Base-by-base conservation (phyloP, 2,888 invertebrate genomes). In the Aphrophora alni region DNA sequence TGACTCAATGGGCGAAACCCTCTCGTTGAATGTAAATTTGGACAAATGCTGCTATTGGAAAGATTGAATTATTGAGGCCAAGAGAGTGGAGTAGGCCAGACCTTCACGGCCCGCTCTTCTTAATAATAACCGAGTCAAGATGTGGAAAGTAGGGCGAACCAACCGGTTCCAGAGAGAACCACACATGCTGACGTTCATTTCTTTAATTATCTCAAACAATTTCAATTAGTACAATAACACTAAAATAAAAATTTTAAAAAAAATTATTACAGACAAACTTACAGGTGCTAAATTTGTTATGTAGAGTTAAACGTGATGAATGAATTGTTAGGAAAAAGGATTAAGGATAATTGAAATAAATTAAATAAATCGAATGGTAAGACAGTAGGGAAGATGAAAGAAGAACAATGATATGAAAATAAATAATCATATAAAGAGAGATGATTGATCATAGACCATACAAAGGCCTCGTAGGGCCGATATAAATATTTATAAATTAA, bases 391-490 rank as follows among this genome's bases (percentile, higher is more conserved):
- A 33, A 72, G 77, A 72, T 17, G 33, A 76, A 77, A 33, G 70
- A 74, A 21, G 77, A 77, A 80, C 75, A 78, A 71, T 44, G 72
- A 59, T 59, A 59, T 59, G 59, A 59, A 59, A 59, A 59, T 59
- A 59, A 59, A 25, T 28, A 77, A 5, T 10, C 5, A 44, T 21
- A 75, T 17, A n/a, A 5, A 59, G 38, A 25, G 70, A 38, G 76
- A 59, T 25, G 77, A 38, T 74, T 81, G 81, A 81, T 81, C 81
- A 81, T 81, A 81, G 81, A 81, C 81, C 81, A 81, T 81, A 81
- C 81, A 81, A 38, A 38, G 76, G 71, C 76, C 80, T 59, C 59
- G 59, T 59, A 21, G 21, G 59, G 59, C 59, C 59, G 59, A 59
- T 59, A 59, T 21, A 59, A 59, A 59, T 59, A 59, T 44, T 44